Base-by-base conservation (phyloP, 2,113 vertebrate species). In the Perca flavescens region DNA sequence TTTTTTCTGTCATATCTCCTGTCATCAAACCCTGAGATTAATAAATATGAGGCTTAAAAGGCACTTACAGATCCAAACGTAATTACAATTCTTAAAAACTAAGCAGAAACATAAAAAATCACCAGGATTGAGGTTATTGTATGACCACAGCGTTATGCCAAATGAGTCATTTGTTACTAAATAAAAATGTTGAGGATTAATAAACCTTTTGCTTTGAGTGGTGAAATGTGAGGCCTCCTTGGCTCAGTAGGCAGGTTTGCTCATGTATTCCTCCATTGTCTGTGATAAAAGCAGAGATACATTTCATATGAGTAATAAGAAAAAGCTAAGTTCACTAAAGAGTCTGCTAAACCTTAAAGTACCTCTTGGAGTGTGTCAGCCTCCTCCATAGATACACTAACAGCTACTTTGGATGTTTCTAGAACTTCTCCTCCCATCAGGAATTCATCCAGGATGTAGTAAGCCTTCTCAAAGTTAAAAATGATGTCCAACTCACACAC, bases 381-480 rank as follows among this genome's bases (percentile, higher is more conserved):
- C 8, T 98, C 97, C 91, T 98, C 97, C 40, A 97, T 94, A 53
- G 96, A 96, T 79, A 93, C 94, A 28, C 95, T 96, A 50, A 95
- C 96, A 16, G 86, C 90, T 71, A 91, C 89, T 91, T 97, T 98
- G 16, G 98, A 99, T 2, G 98, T 99, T 91, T 99, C 98, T 82
- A 96, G 94, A 82, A 99, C 73, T 89, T 99, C 98, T 88, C 98
- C 98, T 49, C 96, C 96, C 78, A 98, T 96, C 77, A 99, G 96
- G 92, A 99, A 97, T 70, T 99, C 98, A 36, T 99, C 98, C 82
- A 99, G 96, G 89, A 99, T 97, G 93, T 96, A 99, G 88, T 99
- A 99, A 5, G 97, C 97, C 93, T 99, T 99, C 90, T 99, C 98
- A 90, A 99, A 99, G 91, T 99, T 99, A 84, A 99, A 99, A 83